These are phyloP conservation scores for Hypocryptadius cinnamomeus DNA, from an alignment of 2,113 vertebrate genomes.

Conservation along the genomic window DNA sequence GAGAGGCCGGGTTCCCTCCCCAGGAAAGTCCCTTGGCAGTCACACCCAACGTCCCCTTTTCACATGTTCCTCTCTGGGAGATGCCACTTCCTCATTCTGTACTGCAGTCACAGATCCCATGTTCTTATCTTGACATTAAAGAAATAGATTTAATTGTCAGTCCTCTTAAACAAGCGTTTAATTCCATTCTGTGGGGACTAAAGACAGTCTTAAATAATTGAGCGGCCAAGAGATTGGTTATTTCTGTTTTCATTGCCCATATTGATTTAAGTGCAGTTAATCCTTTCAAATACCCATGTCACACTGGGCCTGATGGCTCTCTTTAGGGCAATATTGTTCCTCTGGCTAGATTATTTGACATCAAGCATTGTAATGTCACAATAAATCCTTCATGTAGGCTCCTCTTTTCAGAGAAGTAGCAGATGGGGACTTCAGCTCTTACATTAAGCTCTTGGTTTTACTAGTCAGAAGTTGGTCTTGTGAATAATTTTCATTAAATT, in stretches of 20 bases:
- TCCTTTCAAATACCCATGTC: conserved; percentile 71
- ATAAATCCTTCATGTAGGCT: conserved; percentile 64
- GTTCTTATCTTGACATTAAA: conserved; percentile 46
- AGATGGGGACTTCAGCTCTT: conserved; percentile 58
- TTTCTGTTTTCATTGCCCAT: conserved; percentile 73
- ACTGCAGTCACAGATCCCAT: background rate
- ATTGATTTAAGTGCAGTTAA: conserved; percentile 79
- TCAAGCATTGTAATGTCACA: conserved; percentile 68
- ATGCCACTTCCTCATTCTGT: background rate
- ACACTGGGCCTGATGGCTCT: conserved; percentile 67
- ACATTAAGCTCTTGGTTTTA: conserved; percentile 58
- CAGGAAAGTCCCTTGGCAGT: background rate
- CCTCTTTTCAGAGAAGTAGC: conserved; percentile 58
- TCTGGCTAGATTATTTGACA: conserved; percentile 70
- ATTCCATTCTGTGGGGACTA: conserved; percentile 64
- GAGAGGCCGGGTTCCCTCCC: background rate
- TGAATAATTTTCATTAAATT: conserved; percentile 67
- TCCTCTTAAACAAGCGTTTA: conserved; percentile 63
- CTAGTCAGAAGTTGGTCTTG: conserved; percentile 58
- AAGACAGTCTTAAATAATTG: conserved; percentile 77
- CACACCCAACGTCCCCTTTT: rapidly evolving
- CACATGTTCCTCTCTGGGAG: background rate
- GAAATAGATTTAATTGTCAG: conserved; percentile 69
- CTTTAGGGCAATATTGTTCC: conserved; percentile 69
- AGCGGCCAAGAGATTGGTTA: conserved; percentile 76